These are phyloP conservation scores for Drosophila dives DNA, from an alignment of 2,888 invertebrate species.

Conservation along the genomic window DNA sequence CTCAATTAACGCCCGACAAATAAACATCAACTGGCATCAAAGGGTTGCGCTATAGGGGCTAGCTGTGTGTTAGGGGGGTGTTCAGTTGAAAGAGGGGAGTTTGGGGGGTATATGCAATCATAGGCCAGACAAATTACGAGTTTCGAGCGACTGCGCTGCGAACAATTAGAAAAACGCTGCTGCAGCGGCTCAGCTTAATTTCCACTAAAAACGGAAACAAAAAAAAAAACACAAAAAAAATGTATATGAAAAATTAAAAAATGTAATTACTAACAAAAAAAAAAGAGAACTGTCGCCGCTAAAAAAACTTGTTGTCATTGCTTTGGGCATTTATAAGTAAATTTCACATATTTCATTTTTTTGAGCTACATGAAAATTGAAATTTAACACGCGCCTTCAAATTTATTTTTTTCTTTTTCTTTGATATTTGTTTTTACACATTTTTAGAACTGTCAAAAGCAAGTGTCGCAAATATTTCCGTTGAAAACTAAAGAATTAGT, in stretches of 20 bases:
- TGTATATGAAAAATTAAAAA: neutral
- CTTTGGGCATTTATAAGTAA: conserved; percentile 22
- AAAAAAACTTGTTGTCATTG: conserved; percentile 19
- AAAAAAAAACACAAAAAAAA: conserved; percentile 14
- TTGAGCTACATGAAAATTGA: conserved; percentile 32
- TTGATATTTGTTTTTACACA: conserved; percentile 53
- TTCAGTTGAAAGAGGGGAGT: neutral
- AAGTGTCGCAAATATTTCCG: conserved; percentile 65
- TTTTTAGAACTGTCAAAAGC: conserved; percentile 77
- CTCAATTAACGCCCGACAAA: conserved; percentile 77
- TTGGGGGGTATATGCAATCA: conserved; percentile 47
- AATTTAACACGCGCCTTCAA: conserved; percentile 55
- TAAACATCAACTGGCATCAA: conserved; percentile 23
- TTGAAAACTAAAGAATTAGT: conserved; percentile 42
- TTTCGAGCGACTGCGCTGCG: conserved; percentile 54
- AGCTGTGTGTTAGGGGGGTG: neutral
- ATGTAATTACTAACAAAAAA: neutral
- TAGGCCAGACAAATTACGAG: conserved; percentile 61
- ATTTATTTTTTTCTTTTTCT: conserved; percentile 31
- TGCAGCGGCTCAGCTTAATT: conserved; percentile 65
- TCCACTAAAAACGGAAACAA: conserved; percentile 62
- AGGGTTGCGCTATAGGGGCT: neutral
- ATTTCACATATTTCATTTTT: conserved; percentile 28
- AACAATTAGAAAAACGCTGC: conserved; percentile 70
- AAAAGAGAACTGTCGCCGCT: neutral